Percentiles rank a stretch among this genome's conserved stretches.
phyloP scores from a whole-genome alignment of 2,888 invertebrate genomes.

The Conops quadrifasciatus region DNA sequence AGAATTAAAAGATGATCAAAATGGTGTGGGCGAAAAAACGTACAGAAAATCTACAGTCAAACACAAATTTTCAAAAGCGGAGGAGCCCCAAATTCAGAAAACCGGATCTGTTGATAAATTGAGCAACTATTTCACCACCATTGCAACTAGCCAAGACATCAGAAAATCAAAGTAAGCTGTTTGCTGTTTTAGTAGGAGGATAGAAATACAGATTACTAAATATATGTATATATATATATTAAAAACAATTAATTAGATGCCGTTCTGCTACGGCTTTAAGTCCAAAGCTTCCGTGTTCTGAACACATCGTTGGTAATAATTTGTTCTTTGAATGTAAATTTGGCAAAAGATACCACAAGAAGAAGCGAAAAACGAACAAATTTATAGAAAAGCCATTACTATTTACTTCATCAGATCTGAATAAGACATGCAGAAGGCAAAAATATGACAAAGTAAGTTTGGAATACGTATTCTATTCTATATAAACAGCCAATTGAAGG shows the following conservation, averaged over 20 bases:
- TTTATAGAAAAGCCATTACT: too few species aligned
- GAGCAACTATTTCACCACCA: conserved; percentile 50
- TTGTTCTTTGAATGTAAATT: too few species aligned
- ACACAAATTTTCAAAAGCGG: conserved; percentile 33
- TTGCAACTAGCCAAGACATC: conserved; percentile 3
- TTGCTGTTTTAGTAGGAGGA: too few species aligned
- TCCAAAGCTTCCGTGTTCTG: not conserved
- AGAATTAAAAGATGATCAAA: conserved; percentile 28
- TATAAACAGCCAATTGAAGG: too few species aligned
- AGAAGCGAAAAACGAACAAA: too few species aligned
- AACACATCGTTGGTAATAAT: not conserved
- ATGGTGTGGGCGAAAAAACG: not conserved
- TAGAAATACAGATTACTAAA: too few species aligned
- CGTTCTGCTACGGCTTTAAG: conserved; percentile 22
- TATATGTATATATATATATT: not conserved
- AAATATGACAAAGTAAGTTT: conserved; percentile 47
- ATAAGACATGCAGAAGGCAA: conserved; percentile 23
- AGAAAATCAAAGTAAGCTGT: conserved; percentile 20
- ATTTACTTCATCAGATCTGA: too few species aligned
- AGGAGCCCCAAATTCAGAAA: conserved; percentile 19
- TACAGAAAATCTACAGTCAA: conserved; percentile 31
- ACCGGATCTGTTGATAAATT: conserved; percentile 33
- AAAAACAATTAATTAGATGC: not conserved
- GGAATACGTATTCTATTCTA: not conserved
- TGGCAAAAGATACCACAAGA: too few species aligned